These are phyloP conservation scores for Tipula vernalis DNA, from an alignment of 2,888 invertebrate species.

Conservation along the genomic window DNA sequence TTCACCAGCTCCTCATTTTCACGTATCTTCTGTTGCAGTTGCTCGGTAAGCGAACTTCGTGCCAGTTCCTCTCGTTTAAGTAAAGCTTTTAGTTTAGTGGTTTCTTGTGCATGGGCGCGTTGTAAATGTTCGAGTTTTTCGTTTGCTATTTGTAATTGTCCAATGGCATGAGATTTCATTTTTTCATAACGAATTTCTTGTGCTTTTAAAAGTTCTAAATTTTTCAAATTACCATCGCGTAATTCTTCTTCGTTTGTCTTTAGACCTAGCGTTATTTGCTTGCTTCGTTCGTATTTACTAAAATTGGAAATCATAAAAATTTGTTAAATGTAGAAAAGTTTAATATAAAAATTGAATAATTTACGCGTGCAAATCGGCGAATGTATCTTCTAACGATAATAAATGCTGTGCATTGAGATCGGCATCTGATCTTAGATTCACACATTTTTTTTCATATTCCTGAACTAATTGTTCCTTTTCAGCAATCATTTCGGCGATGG, in stretches of 20 bases:
- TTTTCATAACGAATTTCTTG: constrained; percentile 78
- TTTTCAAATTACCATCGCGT: constrained; percentile 43
- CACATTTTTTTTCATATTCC: constrained; percentile 42
- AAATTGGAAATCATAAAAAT: not conserved
- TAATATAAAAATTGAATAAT: constrained; percentile 18
- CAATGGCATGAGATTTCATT: constrained; percentile 79
- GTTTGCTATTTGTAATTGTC: constrained; percentile 79
- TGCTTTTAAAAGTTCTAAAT: constrained; percentile 58
- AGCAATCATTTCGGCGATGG: constrained; percentile 60
- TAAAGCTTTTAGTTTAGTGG: constrained; percentile 73
- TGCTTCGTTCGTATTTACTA: constrained; percentile 36
- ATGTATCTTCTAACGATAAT: constrained; percentile 50
- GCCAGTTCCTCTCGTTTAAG: constrained; percentile 82
- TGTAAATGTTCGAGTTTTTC: constrained; percentile 66
- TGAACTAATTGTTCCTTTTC: constrained; percentile 49
- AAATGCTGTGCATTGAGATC: constrained; percentile 50
- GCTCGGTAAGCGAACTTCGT: constrained; percentile 69
- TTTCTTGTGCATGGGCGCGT: constrained; percentile 65
- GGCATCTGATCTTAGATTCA: constrained; percentile 43
- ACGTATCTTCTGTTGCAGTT: constrained; percentile 76
- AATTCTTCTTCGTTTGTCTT: constrained; percentile 34
- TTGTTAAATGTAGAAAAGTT: not conserved
- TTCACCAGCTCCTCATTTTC: constrained; percentile 84
- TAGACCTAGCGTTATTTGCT: constrained; percentile 33
- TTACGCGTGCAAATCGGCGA: constrained; percentile 50